Base-by-base conservation (phyloP, 2,797 vertebrate genomes). In the Bradypus variegatus region DNA sequence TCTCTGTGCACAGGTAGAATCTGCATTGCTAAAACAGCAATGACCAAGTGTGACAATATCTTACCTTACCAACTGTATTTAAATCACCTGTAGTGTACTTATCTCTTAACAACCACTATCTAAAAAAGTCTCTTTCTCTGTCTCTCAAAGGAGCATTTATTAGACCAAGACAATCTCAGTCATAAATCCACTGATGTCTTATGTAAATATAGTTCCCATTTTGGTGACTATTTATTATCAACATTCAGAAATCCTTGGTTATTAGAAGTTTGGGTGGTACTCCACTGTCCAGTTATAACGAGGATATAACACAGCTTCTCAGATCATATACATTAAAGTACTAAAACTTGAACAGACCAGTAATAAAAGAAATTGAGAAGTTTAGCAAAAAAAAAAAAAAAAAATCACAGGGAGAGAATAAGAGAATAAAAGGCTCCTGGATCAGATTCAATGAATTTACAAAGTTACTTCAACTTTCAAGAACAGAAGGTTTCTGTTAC, bases 121-220 rank as follows among this genome's bases (percentile, higher is more conserved):
- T 78, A 29, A 75, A 92, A 86, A 25, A n/a, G 82, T 10, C 33
- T 77, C 38, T 65, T 55, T 83, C 70, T 45, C 41, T 45, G 41
- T 45, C 41, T 53, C 70, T 93, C 75, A 75, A 78, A 91, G 27
- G 53, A 58, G 70, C 73, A 88, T 85, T 81, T 89, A 91, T 81
- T 86, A 88, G 41, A 84, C 67, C 83, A 93, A 91, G 64, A 87
- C 69, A 81, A 92, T 13, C 36, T 86, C 29, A 90, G 41, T 72
- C 53, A 92, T 73, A 92, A 93, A 78, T 25, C 80, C 25, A 78
- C 41, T 41, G 16, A 55, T 33, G 29, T 64, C 69, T 89, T 77
- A 78, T 21, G 77, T 29, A 73, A 70, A 85, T 81, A 36, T 2
- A 81, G 27, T 82, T 80, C 58, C 85, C 85, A 89, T 82, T 67